Percentiles rank a stretch among this genome's conserved stretches.
These are phyloP conservation scores for Dioctria rufipes DNA, from an alignment of 2,888 invertebrate species.

Conservation along the genomic window DNA sequence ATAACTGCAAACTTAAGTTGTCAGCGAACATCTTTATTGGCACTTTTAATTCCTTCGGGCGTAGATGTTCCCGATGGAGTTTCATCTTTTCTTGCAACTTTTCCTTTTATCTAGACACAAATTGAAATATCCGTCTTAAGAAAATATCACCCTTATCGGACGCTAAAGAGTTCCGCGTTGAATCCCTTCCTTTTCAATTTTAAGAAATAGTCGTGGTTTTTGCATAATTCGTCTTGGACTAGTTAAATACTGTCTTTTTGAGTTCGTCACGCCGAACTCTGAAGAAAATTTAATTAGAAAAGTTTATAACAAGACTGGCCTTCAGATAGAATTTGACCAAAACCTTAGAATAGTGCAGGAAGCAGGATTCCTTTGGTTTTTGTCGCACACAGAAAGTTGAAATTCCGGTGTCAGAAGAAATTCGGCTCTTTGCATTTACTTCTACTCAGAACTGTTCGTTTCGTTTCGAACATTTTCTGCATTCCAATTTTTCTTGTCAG, in stretches of 20 bases:
- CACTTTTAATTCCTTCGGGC: too few relatives aligned
- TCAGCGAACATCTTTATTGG: too few relatives aligned
- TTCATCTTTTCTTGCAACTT: too few relatives aligned
- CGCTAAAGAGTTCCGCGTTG: not conserved
- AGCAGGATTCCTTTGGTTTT: constrained; percentile 23
- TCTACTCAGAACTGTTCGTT: not conserved
- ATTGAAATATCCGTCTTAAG: not conserved
- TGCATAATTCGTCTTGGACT: constrained; percentile 32
- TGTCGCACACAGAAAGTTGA: constrained; percentile 7
- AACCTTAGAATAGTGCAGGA: constrained; percentile 3
- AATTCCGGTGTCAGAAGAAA: constrained; percentile 24
- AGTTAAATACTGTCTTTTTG: constrained; percentile 26
- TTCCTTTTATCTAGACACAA: too few relatives aligned
- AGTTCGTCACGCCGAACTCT: not conserved
- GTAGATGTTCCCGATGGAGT: too few relatives aligned
- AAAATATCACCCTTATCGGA: constrained; percentile 21
- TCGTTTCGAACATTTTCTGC: constrained; percentile 26
- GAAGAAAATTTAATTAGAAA: constrained; percentile 47
- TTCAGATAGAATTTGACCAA: constrained; percentile 32
- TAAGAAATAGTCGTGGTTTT: constrained; percentile 35
- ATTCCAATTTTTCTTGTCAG: constrained; percentile 18
- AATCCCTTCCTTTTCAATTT: constrained; percentile 20
- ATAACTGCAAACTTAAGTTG: too few relatives aligned
- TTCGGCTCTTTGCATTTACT: constrained; percentile 14
- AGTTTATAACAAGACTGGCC: constrained; percentile 40